A percentile compares a stretch with the other conserved stretches of the same genome.
phyloP scores from a whole-genome alignment of 2,113 vertebrate species.

The Tretioscincus oriximinensis region DNA sequence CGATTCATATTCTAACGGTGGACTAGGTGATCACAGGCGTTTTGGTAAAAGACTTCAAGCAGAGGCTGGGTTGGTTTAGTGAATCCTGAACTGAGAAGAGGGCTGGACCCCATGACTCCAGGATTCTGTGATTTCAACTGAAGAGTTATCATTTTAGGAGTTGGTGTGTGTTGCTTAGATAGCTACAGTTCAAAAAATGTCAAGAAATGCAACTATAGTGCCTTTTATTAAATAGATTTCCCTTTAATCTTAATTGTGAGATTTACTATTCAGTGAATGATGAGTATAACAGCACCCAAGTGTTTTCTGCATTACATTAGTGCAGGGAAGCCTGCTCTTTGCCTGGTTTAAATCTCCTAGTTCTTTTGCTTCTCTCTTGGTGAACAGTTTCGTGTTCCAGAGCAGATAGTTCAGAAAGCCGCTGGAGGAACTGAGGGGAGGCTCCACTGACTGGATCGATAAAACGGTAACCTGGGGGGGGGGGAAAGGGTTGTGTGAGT shows the following conservation, averaged over 20 bases:
- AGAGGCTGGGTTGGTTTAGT: too few relatives aligned
- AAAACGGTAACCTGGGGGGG: background rate
- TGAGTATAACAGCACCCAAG: background rate
- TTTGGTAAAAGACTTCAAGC: too few relatives aligned
- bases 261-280: background rate
- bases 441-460: conserved; percentile 3
- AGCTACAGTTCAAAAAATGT: background rate
- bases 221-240: background rate
- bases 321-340: conserved; percentile 27
- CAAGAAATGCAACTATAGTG: background rate
- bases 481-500: background rate
- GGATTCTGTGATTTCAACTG: too few relatives aligned
- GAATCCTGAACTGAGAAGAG: too few relatives aligned
- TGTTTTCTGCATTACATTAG: background rate
- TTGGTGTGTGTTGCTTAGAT: background rate
- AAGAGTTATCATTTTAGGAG: background rate
- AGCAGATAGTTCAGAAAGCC: conserved; percentile 23
- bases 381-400: conserved; percentile 12
- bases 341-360: background rate
- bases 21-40: too few relatives aligned
- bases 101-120: too few relatives aligned
- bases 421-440: background rate
- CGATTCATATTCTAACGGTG: too few relatives aligned
- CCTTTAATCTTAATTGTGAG: background rate
- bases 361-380: conserved; percentile 27